Base-by-base conservation (phyloP, 2,113 vertebrate genomes). In the Lota lota region DNA sequence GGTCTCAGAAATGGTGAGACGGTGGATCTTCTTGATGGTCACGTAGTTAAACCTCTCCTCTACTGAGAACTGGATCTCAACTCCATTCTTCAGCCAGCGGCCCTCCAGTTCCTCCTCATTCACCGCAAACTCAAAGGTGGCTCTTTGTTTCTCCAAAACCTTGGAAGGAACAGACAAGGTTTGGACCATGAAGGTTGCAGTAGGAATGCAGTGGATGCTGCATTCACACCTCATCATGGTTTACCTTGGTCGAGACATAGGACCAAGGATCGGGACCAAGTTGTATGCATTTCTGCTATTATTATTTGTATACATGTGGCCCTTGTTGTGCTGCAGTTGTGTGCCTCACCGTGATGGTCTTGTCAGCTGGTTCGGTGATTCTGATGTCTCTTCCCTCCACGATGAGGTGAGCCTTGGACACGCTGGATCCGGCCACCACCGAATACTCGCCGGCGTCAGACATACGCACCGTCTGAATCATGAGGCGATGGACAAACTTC, bases 91-190 rank as follows among this genome's bases (percentile, higher is more conserved):
- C 70, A 95, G 86, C 97, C 97, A 99, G 64, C 83, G 96, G 59
- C 94, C 94, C 67, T 99, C 97, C 50, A 97, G 92, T 0, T 99
- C 97, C 0, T 99, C 97, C 89, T 99, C 97, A 20, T 93, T 95
- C 79, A 99, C 97, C 84, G 98, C 96, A 83, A 99, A 97, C 87
- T 99, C 97, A 63, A 99, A 92, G 5, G 93, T 94, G 0, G 96
- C 93, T 86, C 94, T 92, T 64, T 99, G 94, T 81, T 94, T 95
- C 76, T 99, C 95, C 78, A 98, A 91, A 61, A 98, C 95, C 97
- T 99, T 20, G 21, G 5, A 15, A 61, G 21, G 22, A 61, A 61
- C 12, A 16, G 22, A 22, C 59, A 16, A 8, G 40, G 40, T 47
- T 47, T 12, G 40, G 10, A 47, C 40, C 10, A 12, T 47, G 7